Conservation (phyloP, 2,888 invertebrate genomes). For the Dusona sp. region DNA sequence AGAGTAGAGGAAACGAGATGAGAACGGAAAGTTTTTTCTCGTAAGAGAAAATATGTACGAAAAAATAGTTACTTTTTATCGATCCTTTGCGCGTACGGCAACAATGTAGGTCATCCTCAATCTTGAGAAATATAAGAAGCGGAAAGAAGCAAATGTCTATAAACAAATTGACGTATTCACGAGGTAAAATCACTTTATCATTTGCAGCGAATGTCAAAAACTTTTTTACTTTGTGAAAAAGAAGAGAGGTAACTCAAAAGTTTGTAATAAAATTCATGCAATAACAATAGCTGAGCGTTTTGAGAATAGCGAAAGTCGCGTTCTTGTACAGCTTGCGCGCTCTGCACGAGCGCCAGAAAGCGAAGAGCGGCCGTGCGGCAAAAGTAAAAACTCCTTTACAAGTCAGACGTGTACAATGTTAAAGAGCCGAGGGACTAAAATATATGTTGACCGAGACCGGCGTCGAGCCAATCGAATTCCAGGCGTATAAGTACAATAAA, state of each 20-base stretch:
- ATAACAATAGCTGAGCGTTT: constrained; percentile 49
- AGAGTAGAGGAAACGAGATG: background rate
- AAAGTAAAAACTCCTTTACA: constrained; percentile 57
- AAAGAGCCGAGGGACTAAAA: constrained; percentile 25
- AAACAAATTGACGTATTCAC: constrained; percentile 6
- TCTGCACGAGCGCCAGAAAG: constrained; percentile 32
- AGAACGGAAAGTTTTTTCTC: background rate
- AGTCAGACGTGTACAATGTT: constrained; percentile 43
- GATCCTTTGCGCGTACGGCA: background rate
- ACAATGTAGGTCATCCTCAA: constrained; percentile 18
- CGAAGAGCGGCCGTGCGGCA: constrained; percentile 35
- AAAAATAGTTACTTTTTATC: background rate
- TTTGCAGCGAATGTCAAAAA: constrained; percentile 17
- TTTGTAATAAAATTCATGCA: constrained; percentile 48
- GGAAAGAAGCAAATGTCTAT: background rate
- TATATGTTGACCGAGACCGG: constrained; percentile 30
- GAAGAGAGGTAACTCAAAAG: background rate
- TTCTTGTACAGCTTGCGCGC: constrained; percentile 8
- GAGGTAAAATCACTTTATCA: constrained; percentile 10
- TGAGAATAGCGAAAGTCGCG: constrained; percentile 36
- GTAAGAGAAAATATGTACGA: background rate
- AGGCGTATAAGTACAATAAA: constrained; percentile 41
- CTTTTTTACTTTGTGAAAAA: background rate
- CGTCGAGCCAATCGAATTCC: constrained; percentile 53
- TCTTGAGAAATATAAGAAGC: background rate